Conservation (phyloP, 92 coral and sea anemone genomes). For the Parazoanthus atlanticus region DNA sequence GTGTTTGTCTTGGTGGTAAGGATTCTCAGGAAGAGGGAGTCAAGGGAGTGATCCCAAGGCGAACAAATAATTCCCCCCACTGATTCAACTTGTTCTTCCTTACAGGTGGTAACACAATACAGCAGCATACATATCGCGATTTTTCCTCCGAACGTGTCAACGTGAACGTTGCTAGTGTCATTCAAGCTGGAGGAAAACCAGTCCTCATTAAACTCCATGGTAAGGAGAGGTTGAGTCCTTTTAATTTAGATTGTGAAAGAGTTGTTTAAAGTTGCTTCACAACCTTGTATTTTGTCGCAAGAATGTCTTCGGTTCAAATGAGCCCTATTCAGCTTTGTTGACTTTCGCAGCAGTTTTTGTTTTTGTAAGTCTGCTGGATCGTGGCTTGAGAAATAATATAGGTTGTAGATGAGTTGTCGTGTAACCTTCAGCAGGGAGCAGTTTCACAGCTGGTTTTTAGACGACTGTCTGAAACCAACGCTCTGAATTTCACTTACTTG, state of each 20-base stretch:
- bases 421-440: too few species aligned
- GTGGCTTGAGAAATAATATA: too few species aligned
- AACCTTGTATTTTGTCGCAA: not conserved
- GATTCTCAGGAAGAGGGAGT: too few species aligned
- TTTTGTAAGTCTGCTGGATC: too few species aligned
- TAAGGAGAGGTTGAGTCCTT: not conserved
- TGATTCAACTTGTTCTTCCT: not conserved
- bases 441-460: too few species aligned
- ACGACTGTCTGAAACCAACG: too few species aligned
- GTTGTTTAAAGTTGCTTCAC: not conserved
- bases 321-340: too few species aligned
- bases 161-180: not conserved
- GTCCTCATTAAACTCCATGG: constrained; percentile 30
- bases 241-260: not conserved
- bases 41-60: not conserved
- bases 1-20: not conserved
- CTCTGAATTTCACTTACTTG: too few species aligned
- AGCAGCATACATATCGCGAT: not conserved
- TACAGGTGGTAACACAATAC: constrained; percentile 4
- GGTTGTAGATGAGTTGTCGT: too few species aligned
- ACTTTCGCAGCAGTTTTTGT: too few species aligned
- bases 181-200: not conserved
- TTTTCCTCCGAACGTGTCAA: constrained; percentile 7
- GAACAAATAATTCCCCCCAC: not conserved
- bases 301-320: too few species aligned